Percentiles rank a stretch among this genome's conserved stretches.
Evolutionary conservation across 2,888 invertebrate genomes (phyloP).

Genomic region (Neocrepidodera transversa): DNA sequence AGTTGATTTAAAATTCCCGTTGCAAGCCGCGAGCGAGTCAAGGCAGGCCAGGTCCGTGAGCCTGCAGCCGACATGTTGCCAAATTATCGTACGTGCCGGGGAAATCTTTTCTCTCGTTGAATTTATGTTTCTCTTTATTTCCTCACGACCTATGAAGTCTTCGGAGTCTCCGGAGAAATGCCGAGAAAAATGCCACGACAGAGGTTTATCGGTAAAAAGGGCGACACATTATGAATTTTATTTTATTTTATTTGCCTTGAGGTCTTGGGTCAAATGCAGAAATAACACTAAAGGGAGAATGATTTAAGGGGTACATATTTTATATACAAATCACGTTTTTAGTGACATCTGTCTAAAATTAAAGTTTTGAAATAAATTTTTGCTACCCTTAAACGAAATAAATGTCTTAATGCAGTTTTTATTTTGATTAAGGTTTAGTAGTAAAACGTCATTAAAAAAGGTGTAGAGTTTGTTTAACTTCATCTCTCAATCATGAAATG

Average conservation of each 20-base stretch:
- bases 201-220: constrained; percentile 12
- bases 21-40: constrained; percentile 10
- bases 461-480: too few relatives aligned
- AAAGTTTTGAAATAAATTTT: too few relatives aligned
- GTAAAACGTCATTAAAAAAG: too few relatives aligned
- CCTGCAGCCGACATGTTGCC: constrained; percentile 37
- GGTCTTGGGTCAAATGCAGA: not conserved
- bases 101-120: constrained; percentile 24
- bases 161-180: not conserved
- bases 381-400: too few relatives aligned
- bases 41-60: constrained; percentile 3
- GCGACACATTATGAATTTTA: constrained; percentile 12
- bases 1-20: constrained; percentile 23
- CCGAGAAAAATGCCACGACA: constrained; percentile 5
- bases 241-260: not conserved
- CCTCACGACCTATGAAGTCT: constrained; percentile 10
- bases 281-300: too few relatives aligned
- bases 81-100: constrained; percentile 39
- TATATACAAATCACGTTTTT: too few relatives aligned
- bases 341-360: too few relatives aligned
- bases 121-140: constrained; percentile 32
- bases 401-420: too few relatives aligned
- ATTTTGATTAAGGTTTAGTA: too few relatives aligned
- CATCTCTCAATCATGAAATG: too few relatives aligned
- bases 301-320: too few relatives aligned